Evolutionary conservation across 2,888 invertebrate species (phyloP).

Genomic region (Stenodera caucasica): DNA sequence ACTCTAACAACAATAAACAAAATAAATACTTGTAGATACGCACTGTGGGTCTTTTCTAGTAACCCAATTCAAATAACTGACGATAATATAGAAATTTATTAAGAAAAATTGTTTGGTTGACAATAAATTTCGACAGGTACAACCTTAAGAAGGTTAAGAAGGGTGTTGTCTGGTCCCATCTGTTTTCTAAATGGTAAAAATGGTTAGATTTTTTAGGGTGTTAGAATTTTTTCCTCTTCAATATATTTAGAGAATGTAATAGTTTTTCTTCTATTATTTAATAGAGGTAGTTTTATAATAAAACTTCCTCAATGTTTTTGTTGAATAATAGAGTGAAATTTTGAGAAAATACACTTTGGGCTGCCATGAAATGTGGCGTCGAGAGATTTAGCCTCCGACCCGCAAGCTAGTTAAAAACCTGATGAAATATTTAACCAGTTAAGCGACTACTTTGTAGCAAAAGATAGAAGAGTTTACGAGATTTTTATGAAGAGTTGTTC

Average conservation of each 20-base stretch:
- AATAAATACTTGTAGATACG: conserved; percentile 6
- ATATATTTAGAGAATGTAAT: neutral
- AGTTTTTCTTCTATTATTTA: neutral
- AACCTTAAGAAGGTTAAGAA: neutral
- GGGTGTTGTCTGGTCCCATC: conserved; percentile 5
- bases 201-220: neutral
- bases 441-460: conserved; percentile 36
- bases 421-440: conserved; percentile 35
- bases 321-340: conserved; percentile 2
- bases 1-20: conserved; percentile 3
- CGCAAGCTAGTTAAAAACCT: conserved; percentile 34
- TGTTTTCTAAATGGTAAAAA: neutral
- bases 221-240: neutral
- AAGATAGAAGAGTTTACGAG: conserved; percentile 42
- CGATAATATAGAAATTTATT: neutral
- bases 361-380: neutral
- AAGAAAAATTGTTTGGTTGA: neutral
- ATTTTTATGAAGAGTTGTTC: conserved; percentile 39
- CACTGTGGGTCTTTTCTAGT: neutral
- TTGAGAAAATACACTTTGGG: neutral
- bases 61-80: neutral
- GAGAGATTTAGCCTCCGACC: conserved; percentile 12
- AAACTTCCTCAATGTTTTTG: neutral
- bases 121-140: neutral
- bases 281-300: neutral